phyloP scores from a whole-genome alignment of 2,888 invertebrate species.

The Drosophila paranaensis region DNA sequence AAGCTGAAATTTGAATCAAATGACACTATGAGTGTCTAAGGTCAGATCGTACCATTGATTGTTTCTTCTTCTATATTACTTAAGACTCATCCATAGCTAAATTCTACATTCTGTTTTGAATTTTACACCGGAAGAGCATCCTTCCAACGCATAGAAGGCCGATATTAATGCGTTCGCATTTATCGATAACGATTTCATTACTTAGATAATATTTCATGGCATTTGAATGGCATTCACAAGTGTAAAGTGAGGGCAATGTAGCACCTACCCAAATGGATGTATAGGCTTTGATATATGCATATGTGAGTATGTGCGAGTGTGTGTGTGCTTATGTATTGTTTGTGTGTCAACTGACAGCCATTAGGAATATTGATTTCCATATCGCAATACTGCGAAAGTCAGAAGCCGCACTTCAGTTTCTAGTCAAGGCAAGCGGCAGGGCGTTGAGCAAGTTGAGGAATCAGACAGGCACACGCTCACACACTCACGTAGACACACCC shows the following conservation, averaged over 20 bases:
- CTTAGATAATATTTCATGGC: slow-evolving; percentile 42
- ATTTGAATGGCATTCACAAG: slow-evolving; percentile 31
- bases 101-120: neutral
- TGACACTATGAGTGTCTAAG: neutral
- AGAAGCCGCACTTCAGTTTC: slow-evolving; percentile 19
- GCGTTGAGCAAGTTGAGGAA: slow-evolving; percentile 18
- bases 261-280: slow-evolving; percentile 8
- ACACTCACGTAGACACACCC: slow-evolving; percentile 15
- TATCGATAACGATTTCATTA: slow-evolving; percentile 49
- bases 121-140: neutral
- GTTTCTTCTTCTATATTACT: neutral
- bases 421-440: neutral
- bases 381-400: slow-evolving; percentile 64
- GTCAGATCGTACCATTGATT: neutral
- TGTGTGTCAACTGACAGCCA: slow-evolving; percentile 66
- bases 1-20: neutral
- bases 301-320: slow-evolving; percentile 3
- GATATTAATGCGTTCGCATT: slow-evolving; percentile 9
- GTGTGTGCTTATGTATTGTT: slow-evolving; percentile 6
- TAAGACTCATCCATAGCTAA: neutral
- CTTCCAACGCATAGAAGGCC: neutral
- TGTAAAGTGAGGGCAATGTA: slow-evolving; percentile 1
- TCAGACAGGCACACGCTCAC: slow-evolving; percentile 15
- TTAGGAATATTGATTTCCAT: slow-evolving; percentile 78
- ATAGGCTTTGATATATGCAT: neutral